Base-by-base conservation (phyloP, 2,113 vertebrate genomes). In the Murina feae region DNA sequence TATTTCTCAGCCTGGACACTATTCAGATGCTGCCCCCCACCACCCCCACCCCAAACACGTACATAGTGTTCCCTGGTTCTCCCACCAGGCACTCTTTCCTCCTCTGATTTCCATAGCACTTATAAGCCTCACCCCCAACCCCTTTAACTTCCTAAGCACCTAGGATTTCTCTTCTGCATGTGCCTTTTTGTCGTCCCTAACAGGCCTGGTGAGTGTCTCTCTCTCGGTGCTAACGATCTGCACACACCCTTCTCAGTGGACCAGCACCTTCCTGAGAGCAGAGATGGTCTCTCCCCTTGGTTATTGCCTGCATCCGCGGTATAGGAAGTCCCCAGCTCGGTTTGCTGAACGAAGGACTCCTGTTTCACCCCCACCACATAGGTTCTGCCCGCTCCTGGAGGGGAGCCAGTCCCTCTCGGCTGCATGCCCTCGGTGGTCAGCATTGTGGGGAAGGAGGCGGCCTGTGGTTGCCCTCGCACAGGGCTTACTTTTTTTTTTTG, bases 121-220 rank as follows among this genome's bases (percentile, higher is more conserved):
- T 18, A 47, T n/a, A 13, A 49, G 42, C 25, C 20, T 7, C 42
- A 5, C 42, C 42, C 42, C 42, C 6, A 8, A 8, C 37, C 44
- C 80, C 39, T 42, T 49, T 20, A 16, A 28, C 69, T 9, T 32
- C n/a, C 1, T 25, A 4, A 71, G 55, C 71, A 39, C 53, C 6
- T 5, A 42, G 55, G 1, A 2, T 23, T 30, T 21, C 17, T 20
- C 63, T 74, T 32, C 68, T 5, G 10, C 53, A 44, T 35, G 35
- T 6, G 2, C 66, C n/a, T 49, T 18, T 4, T 6, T 10, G 4
- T 21, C 20, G n/a, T 39, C 32, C 49, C 23, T 0, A 0, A 39
- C 23, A 23, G 11, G 30, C 63, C 35, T 44, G 4, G 12, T 5
- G 44, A 23, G 13, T 25, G 18, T 74, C 44, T n/a, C n/a, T n/a